Evolutionary conservation across 2,888 invertebrate genomes (phyloP).

Genomic region (Lottia scabra): DNA sequence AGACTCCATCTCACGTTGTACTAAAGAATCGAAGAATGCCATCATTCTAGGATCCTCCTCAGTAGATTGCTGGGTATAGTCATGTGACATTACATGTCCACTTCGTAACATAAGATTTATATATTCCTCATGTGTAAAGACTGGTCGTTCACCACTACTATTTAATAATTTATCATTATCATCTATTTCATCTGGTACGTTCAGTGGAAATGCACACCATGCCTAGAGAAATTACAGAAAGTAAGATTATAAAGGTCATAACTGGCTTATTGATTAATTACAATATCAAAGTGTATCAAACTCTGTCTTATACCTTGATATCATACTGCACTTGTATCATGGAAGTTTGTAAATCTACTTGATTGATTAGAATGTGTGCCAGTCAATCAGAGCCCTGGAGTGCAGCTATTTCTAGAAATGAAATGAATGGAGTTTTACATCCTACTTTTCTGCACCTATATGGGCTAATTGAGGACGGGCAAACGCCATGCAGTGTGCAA

Average conservation of each 20-base stretch:
- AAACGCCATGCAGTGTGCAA: no score
- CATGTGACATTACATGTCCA: slow-evolving; percentile 82
- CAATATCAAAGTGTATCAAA: no score
- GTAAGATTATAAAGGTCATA: neutral
- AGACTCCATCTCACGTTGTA: slow-evolving; percentile 89
- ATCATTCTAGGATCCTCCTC: slow-evolving; percentile 94
- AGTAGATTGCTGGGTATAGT: slow-evolving; percentile 88
- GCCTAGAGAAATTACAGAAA: slow-evolving; percentile 71
- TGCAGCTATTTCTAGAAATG: no score
- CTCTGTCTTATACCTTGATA: no score
- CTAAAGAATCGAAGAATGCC: slow-evolving; percentile 94
- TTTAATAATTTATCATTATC: slow-evolving; percentile 17
- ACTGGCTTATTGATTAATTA: no score
- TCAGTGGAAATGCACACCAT: slow-evolving; percentile 83
- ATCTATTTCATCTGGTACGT: slow-evolving; percentile 34
- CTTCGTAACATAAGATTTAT: slow-evolving; percentile 83
- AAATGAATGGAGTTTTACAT: no score
- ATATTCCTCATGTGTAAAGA: slow-evolving; percentile 78
- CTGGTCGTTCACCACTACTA: slow-evolving; percentile 47
- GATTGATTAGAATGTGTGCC: no score
- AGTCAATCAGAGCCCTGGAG: no score
- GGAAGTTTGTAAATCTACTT: no score
- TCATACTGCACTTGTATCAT: no score
- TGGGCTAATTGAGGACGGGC: no score
- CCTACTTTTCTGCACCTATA: no score